Conservation (phyloP, 2,888 invertebrate species). For the Dilophus febrilis region DNA sequence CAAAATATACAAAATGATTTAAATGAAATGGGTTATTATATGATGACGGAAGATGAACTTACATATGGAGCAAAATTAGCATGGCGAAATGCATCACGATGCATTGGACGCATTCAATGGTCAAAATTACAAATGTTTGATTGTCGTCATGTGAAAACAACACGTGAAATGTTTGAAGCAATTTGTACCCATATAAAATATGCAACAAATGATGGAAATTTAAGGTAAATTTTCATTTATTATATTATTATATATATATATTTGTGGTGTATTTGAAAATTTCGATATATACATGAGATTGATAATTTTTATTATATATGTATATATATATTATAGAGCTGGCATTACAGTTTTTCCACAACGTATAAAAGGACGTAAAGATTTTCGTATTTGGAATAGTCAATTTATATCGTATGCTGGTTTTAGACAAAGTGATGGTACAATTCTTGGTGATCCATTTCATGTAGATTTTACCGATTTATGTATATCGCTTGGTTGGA, state of each 20-base stretch:
- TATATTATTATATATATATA: not conserved
- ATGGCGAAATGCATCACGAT: conserved; percentile 39
- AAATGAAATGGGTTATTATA: too few species aligned
- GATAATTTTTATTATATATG: too few species aligned
- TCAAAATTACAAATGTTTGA: conserved; percentile 73
- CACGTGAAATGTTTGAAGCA: conserved; percentile 93
- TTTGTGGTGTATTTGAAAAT: not conserved
- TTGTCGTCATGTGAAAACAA: conserved; percentile 84
- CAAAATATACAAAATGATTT: too few species aligned
- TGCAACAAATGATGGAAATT: conserved; percentile 91
- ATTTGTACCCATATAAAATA: conserved; percentile 94
- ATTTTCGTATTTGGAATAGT: conserved; percentile 86
- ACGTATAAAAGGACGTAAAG: conserved; percentile 72
- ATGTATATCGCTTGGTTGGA: conserved; percentile 73
- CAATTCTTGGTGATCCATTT: conserved; percentile 71
- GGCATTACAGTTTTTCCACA: conserved; percentile 92
- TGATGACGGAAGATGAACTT: conserved; percentile 22
- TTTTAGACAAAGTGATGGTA: conserved; percentile 70
- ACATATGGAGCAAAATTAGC: conserved; percentile 39
- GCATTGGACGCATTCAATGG: conserved; percentile 42
- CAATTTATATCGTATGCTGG: conserved; percentile 86
- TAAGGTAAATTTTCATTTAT: conserved; percentile 42
- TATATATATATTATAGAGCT: conserved; percentile 48
- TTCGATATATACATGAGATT: not conserved
- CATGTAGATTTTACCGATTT: conserved; percentile 87